Evolutionary conservation across 2,113 vertebrate species (phyloP).

Genomic region (Psammodynastes pulverulentus): DNA sequence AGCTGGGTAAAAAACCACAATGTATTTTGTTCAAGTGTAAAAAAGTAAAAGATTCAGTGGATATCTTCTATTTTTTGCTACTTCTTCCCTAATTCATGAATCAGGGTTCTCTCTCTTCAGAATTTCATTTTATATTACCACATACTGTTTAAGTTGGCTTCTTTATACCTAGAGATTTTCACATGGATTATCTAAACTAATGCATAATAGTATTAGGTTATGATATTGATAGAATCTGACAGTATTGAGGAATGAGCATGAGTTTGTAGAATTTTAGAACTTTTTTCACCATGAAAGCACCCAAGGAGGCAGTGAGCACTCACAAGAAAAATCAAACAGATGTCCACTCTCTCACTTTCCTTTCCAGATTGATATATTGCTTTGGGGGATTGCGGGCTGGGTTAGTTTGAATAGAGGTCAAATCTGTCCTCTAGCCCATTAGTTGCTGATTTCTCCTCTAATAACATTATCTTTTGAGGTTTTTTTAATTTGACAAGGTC

Average conservation of each 20-base stretch:
- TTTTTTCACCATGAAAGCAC: slow-evolving; percentile 6
- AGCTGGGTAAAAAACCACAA: neutral
- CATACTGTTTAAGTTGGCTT: neutral
- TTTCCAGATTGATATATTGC: neutral
- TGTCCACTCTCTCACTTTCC: too few species aligned
- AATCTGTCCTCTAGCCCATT: neutral
- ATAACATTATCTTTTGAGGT: too few species aligned
- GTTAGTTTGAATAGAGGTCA: neutral
- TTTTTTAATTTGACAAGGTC: too few species aligned
- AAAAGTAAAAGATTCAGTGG: accelerated
- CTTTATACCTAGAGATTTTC: neutral
- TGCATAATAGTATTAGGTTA: neutral
- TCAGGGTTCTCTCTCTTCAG: neutral
- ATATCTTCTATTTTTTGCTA: neutral
- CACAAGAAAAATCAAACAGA: too few species aligned
- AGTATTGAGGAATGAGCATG: slow-evolving; percentile 6
- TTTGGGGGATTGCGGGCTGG: neutral
- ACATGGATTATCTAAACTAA: accelerated
- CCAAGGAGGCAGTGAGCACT: too few species aligned
- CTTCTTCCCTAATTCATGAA: neutral
- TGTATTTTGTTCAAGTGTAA: neutral
- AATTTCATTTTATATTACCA: neutral
- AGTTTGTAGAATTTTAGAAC: slow-evolving; percentile 42
- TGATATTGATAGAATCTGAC: slow-evolving; percentile 1
- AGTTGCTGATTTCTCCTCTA: neutral